Percentiles rank a stretch among this genome's conserved stretches.
These are phyloP conservation scores for Caenorhabditis brenneri DNA, from an alignment of 1,140 invertebrate genomes.

Conservation along the genomic window DNA sequence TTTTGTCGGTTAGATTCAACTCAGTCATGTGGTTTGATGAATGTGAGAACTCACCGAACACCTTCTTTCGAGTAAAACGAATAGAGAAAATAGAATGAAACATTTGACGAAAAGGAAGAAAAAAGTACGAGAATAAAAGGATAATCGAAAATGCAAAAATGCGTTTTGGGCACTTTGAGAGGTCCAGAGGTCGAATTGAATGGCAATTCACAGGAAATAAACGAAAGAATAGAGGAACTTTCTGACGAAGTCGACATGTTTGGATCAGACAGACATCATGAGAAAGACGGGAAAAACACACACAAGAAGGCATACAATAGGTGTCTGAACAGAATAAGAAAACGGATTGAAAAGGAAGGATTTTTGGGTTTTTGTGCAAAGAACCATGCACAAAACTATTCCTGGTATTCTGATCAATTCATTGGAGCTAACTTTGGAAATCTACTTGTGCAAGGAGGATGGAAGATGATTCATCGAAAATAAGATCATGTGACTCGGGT, in stretches of 20 bases:
- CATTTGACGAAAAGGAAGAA: not conserved
- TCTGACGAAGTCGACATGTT: not conserved
- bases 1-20: not conserved
- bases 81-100: not conserved
- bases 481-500: not conserved
- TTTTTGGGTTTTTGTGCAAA: not conserved
- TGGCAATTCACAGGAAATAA: not conserved
- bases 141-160: slow-evolving; percentile 34
- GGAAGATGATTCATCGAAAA: not conserved
- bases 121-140: not conserved
- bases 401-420: not conserved
- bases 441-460: not conserved
- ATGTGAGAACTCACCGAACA: slow-evolving; percentile 20
- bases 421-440: no score
- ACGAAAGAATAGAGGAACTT: not conserved
- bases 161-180: not conserved
- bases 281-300: not conserved
- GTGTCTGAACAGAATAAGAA: not conserved
- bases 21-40: not conserved
- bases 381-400: not conserved
- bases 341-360: not conserved
- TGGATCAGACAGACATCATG: slow-evolving; percentile 8
- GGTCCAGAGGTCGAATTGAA: not conserved
- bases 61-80: not conserved
- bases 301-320: not conserved